Evolutionary conservation across 2,113 vertebrate species (phyloP), one percentile per base, ranked within the genome.

Genomic region (Lates calcarifer): DNA sequence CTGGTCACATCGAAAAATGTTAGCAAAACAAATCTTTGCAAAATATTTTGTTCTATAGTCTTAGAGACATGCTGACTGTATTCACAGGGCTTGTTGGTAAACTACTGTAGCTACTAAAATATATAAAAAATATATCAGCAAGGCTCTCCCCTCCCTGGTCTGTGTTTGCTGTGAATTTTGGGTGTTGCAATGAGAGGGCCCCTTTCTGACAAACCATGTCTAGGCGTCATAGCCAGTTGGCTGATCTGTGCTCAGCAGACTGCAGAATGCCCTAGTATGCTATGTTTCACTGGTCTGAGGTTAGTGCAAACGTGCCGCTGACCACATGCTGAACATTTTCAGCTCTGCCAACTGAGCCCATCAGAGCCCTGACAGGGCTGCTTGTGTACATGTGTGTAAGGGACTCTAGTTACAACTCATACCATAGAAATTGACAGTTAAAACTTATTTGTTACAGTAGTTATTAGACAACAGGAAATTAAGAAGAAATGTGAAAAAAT

Each of bases 211-310:
- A 63, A 57, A 80, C 18, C 4, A 2, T 62, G 47, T 65, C 15
- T 24, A 15, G 11, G 55, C 53, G n/a, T 72, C 72, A 68, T 1
- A 14, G 60, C 41, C 78, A 79, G 55, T 76, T 79, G 76, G 76
- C 68, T 58, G 60, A 45, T 77, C 33, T 4, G 8, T 66, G 67
- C 39, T 62, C 75, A 29, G 81, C 83, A 67, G 86, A 68, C 74
- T 70, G 70, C 68, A 74, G 84, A 57, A 82, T 51, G 81, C 43
- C 81, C 77, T 31, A 57, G 15, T 85, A 66, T 57, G 66, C 69
- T 55, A 28, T 70, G 66, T 81, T 39, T 74, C 71, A 70, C 77
- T 81, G 79, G 28, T 83, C 64, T 49, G 74, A 72, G 79, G 72
- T 83, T 72, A 69, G 67, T 29, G 51, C 6, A 14, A 81, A 43